These are phyloP conservation scores for Heliopora coerulea DNA, from an alignment of 92 coral and sea anemone genomes.

Conservation along the genomic window DNA sequence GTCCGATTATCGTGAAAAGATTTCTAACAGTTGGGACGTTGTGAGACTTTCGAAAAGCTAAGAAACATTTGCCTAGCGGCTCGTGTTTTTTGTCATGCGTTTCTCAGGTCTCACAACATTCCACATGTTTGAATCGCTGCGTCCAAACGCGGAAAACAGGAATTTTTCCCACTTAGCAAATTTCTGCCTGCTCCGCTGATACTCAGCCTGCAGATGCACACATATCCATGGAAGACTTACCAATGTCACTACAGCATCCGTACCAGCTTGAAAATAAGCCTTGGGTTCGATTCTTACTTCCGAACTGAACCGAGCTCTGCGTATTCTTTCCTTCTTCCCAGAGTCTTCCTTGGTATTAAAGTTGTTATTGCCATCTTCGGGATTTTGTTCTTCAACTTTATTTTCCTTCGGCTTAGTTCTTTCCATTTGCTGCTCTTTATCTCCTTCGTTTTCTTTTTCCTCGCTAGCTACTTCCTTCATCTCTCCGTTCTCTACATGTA, in stretches of 20 bases:
- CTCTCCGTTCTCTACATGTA: not conserved
- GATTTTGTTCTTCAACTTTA: not conserved
- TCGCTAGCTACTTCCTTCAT: not conserved
- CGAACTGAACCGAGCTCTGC: conserved; percentile 24
- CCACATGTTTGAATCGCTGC: too few relatives aligned
- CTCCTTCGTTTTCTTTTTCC: not conserved
- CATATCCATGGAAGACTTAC: too few relatives aligned
- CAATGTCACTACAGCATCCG: conserved; percentile 13
- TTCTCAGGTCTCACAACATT: too few relatives aligned
- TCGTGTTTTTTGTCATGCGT: too few relatives aligned
- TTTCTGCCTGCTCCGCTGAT: too few relatives aligned
- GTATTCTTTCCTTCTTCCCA: not conserved
- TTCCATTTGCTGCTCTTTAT: not conserved
- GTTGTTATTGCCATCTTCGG: conserved; percentile 9
- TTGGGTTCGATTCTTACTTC: conserved; percentile 19
- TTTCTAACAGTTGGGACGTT: too few relatives aligned
- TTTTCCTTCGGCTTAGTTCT: not conserved
- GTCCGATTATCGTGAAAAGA: too few relatives aligned
- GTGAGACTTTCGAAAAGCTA: too few relatives aligned
- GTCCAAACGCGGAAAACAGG: too few relatives aligned
- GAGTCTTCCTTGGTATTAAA: not conserved
- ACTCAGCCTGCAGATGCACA: too few relatives aligned
- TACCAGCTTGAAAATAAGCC: conserved; percentile 31
- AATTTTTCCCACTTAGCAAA: too few relatives aligned
- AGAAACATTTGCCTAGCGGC: too few relatives aligned